phyloP scores from a whole-genome alignment of 2,113 vertebrate species.

The Tringa solitaria region DNA sequence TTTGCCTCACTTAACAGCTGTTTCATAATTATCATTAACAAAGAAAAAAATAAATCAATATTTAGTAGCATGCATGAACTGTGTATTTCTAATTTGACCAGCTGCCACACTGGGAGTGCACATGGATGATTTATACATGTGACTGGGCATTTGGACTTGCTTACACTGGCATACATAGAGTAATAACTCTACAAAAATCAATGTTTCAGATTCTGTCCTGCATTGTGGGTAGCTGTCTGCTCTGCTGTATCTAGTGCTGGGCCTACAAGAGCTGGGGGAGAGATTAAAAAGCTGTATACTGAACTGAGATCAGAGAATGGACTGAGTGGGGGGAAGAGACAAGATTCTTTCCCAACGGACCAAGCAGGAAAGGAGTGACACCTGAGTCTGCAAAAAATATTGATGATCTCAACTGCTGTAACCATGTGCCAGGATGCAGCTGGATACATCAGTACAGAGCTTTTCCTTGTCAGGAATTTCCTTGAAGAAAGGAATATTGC shows the following conservation, averaged over 20 bases:
- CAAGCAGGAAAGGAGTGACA: neutral
- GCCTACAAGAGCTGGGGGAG: neutral
- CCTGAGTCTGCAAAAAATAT: neutral
- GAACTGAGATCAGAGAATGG: neutral
- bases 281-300: neutral
- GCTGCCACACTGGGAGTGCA: neutral
- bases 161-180: neutral
- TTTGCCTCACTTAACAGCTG: neutral
- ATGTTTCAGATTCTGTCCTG: neutral
- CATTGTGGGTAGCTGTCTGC: neutral
- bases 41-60: neutral
- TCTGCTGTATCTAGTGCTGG: neutral
- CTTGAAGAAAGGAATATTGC: neutral
- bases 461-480: neutral
- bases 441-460: neutral
- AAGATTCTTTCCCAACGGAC: neutral
- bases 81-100: neutral
- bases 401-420: neutral
- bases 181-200: neutral
- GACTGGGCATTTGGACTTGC: neutral
- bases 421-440: neutral
- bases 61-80: conserved; percentile 23
- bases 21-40: conserved; percentile 50
- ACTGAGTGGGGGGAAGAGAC: neutral
- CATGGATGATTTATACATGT: neutral